A percentile compares a stretch with the other conserved stretches of the same genome.
Evolutionary conservation across 2,113 vertebrate species (phyloP).

Genomic region (Mellivora capensis): DNA sequence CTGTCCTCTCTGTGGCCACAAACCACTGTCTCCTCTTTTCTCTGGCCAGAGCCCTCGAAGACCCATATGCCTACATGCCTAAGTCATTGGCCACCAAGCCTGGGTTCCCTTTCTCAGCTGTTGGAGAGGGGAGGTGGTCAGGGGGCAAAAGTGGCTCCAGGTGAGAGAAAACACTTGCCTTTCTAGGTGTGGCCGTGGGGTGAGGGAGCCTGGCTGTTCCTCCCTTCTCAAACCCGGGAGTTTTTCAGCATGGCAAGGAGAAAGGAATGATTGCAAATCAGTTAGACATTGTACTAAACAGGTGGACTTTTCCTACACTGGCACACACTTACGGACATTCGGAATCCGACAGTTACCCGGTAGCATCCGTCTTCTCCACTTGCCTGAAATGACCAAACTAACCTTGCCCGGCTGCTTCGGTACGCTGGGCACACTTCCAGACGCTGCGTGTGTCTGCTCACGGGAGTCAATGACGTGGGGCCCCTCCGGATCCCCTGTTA

Average conservation of each 20-base stretch:
- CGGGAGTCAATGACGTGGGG: no score
- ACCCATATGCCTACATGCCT: background rate
- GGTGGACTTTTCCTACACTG: background rate
- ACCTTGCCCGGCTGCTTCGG: background rate
- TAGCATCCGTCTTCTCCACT: background rate
- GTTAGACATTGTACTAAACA: fast-evolving
- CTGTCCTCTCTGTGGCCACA: background rate
- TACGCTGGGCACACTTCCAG: background rate
- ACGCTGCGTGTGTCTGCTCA: background rate
- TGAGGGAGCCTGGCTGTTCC: no score
- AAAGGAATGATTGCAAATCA: background rate
- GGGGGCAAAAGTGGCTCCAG: fast-evolving
- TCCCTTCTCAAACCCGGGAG: background rate
- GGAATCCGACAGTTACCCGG: background rate
- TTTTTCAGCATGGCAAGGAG: background rate
- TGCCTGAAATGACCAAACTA: background rate
- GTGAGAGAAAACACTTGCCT: background rate
- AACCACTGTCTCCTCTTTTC: background rate
- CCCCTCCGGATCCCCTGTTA: no score
- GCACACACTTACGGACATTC: fast-evolving
- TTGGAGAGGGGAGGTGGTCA: no score
- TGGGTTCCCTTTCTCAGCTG: background rate
- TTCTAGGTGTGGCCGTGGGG: background rate
- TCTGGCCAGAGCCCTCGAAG: background rate
- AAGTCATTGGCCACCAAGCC: background rate